These are phyloP conservation scores for Apotomis turbidana DNA, from an alignment of 2,888 invertebrate species.

Conservation along the genomic window DNA sequence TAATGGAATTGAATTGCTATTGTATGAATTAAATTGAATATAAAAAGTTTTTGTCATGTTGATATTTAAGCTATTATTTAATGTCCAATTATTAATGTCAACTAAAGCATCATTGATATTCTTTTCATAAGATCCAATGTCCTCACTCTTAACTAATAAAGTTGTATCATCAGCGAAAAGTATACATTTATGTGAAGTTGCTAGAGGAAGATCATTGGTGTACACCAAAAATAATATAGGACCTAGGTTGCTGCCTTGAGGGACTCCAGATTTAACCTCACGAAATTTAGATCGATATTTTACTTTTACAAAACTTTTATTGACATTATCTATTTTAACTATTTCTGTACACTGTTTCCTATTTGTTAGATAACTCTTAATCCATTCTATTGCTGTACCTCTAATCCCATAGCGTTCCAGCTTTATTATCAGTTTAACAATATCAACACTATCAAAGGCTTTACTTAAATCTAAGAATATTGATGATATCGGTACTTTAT, in stretches of 20 bases:
- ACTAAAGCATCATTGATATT: too few species aligned
- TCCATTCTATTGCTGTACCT: neutral
- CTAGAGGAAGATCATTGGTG: neutral
- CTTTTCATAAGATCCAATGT: neutral
- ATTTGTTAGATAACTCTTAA: neutral
- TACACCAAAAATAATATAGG: neutral
- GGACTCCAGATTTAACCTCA: neutral
- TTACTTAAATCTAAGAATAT: slow-evolving; percentile 2
- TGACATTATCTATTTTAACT: neutral
- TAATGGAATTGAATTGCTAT: neutral
- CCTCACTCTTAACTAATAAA: neutral
- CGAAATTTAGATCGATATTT: neutral
- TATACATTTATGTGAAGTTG: neutral
- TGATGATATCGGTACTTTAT: neutral
- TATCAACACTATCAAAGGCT: neutral
- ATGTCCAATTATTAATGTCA: too few species aligned
- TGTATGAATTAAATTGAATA: slow-evolving; percentile 1
- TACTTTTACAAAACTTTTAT: neutral
- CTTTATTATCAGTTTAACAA: neutral
- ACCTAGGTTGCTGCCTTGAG: slow-evolving; percentile 3
- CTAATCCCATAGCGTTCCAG: neutral
- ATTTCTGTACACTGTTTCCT: neutral
- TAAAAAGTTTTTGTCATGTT: slow-evolving; percentile 5
- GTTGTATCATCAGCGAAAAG: slow-evolving; percentile 4
- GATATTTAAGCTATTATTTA: too few species aligned